These are phyloP conservation scores for Coptotermes formosanus DNA, from an alignment of 1,140 invertebrate species.

Conservation along the genomic window DNA sequence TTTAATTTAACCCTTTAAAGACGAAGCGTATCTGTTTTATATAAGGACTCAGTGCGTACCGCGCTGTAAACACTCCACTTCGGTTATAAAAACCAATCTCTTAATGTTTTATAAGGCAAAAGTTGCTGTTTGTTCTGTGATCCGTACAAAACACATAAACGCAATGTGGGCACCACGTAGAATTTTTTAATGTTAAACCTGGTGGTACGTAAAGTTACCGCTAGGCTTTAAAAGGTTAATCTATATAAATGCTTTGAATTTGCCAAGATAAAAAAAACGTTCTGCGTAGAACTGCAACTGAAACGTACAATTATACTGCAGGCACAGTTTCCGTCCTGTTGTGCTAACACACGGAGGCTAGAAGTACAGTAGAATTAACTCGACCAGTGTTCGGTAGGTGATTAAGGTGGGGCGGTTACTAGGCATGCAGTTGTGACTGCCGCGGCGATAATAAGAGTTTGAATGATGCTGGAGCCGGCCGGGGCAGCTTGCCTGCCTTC, in stretches of 20 bases:
- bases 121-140: no score
- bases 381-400: background rate
- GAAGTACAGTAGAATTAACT: background rate
- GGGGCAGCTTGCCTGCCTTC: background rate
- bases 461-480: background rate
- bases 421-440: background rate
- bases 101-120: no score
- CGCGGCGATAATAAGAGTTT: background rate
- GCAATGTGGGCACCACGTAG: no score
- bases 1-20: no score
- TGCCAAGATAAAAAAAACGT: background rate
- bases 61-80: no score
- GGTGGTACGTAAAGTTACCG: no score
- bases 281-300: background rate
- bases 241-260: background rate
- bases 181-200: no score
- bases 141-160: no score
- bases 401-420: background rate
- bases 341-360: background rate
- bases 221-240: no score
- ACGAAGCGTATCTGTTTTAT: no score
- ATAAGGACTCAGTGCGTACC: no score
- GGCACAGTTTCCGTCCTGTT: background rate
- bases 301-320: background rate
- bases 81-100: no score